These are phyloP conservation scores for Pygathrix nemaeus DNA, from an alignment of 2,113 vertebrate species.

Conservation along the genomic window DNA sequence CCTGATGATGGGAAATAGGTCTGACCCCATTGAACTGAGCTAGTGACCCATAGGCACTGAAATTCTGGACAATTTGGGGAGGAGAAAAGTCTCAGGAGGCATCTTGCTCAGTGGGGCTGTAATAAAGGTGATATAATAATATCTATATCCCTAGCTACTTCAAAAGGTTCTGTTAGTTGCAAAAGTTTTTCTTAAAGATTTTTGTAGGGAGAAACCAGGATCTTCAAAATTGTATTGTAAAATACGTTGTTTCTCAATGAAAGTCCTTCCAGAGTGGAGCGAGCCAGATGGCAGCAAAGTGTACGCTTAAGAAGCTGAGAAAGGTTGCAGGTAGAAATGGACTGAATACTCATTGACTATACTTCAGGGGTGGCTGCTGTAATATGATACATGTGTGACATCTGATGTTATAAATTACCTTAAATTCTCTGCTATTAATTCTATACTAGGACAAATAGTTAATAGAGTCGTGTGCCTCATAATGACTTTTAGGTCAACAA, in stretches of 20 bases:
- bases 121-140: background rate
- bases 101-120: background rate
- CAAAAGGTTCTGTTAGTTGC: background rate
- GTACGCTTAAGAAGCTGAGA: background rate
- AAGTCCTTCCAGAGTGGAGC: background rate
- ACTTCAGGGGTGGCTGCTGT: background rate
- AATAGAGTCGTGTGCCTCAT: background rate
- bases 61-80: background rate
- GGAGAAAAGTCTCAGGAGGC: background rate
- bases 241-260: background rate
- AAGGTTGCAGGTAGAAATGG: background rate
- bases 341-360: too few relatives aligned
- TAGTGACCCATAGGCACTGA: background rate
- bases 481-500: too few relatives aligned
- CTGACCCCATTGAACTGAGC: background rate
- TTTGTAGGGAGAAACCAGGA: background rate
- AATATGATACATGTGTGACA: background rate
- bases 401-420: background rate
- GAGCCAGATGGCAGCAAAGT: background rate
- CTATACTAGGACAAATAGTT: background rate
- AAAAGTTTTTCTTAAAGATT: background rate
- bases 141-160: fast-evolving
- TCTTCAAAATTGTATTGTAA: background rate
- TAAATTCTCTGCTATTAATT: background rate
- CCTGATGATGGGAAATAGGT: background rate